Percentiles rank a stretch among this genome's conserved stretches.
phyloP scores from a whole-genome alignment of 2,888 invertebrate genomes.

The Rhamphomyia laevipes region DNA sequence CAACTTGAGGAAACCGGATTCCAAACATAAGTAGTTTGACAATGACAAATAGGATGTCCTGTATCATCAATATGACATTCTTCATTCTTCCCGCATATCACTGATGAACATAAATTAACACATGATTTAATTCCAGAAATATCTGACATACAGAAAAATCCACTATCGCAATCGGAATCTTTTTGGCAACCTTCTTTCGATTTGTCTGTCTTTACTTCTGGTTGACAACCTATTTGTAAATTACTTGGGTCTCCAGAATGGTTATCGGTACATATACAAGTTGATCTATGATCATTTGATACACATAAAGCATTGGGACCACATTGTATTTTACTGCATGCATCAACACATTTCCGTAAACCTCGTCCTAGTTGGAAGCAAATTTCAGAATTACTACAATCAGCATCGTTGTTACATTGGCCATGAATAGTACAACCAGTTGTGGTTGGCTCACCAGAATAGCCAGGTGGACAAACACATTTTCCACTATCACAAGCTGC shows the following conservation, averaged over 20 bases:
- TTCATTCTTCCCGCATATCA: constrained; percentile 75
- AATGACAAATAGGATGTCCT: constrained; percentile 66
- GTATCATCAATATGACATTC: constrained; percentile 54
- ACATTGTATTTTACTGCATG: constrained; percentile 77
- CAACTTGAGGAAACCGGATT: constrained; percentile 71
- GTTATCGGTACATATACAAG: constrained; percentile 75
- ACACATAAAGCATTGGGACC: constrained; percentile 84
- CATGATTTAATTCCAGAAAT: constrained; percentile 56
- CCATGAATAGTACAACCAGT: constrained; percentile 62
- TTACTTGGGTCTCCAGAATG: constrained; percentile 75
- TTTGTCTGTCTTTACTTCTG: constrained; percentile 44
- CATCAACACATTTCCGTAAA: constrained; percentile 70
- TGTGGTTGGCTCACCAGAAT: constrained; percentile 56
- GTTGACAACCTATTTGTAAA: constrained; percentile 64
- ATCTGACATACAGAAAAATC: constrained; percentile 55
- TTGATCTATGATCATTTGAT: constrained; percentile 70
- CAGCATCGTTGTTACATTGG: constrained; percentile 68
- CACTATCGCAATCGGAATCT: constrained; percentile 59
- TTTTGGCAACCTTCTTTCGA: constrained; percentile 45
- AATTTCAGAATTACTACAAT: constrained; percentile 73
- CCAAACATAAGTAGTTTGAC: constrained; percentile 67
- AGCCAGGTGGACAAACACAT: constrained; percentile 70
- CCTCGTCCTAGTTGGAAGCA: constrained; percentile 76
- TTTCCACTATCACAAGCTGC: constrained; percentile 68
- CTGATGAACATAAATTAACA: constrained; percentile 63